A percentile compares a stretch with the other conserved stretches of the same genome.
Conservation (phyloP, 2,113 vertebrate genomes). For the Ursus arctos region DNA sequence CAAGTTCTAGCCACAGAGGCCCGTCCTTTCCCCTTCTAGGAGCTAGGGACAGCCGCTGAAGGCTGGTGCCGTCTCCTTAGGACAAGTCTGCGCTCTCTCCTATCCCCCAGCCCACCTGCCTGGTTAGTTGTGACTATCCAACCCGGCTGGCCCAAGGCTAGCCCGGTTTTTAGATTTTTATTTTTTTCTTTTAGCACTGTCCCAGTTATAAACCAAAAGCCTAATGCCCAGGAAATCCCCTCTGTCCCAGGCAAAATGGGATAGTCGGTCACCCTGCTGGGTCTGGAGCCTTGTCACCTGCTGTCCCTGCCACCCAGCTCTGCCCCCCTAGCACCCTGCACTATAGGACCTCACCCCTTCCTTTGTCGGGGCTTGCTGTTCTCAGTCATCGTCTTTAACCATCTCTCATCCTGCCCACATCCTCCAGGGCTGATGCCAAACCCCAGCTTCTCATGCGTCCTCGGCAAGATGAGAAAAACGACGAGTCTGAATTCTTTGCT, state of each 20-base stretch:
- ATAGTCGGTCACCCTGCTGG: not conserved
- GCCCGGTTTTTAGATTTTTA: not conserved
- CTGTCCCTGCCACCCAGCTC: not conserved
- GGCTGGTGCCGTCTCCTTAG: not conserved
- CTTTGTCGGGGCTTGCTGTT: not conserved
- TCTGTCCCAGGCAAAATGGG: rapidly evolving
- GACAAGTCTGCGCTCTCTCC: not conserved
- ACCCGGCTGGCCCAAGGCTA: too few relatives aligned
- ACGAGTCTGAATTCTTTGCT: too few relatives aligned
- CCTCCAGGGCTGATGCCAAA: not conserved
- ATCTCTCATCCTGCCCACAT: not conserved
- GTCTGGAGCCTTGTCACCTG: not conserved
- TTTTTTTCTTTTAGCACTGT: not conserved
- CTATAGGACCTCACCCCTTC: too few relatives aligned
- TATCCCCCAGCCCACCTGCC: not conserved
- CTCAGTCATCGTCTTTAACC: not conserved
- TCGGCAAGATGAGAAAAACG: not conserved
- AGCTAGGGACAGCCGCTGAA: not conserved
- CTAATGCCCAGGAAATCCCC: not conserved
- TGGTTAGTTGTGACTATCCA: not conserved
- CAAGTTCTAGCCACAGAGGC: not conserved
- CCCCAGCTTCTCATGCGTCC: not conserved
- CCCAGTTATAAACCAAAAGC: not conserved
- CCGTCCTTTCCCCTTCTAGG: not conserved
- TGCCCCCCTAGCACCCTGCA: not conserved